Base-by-base conservation (phyloP, 2,797 vertebrate species). In the Anisognathus igniventris region DNA sequence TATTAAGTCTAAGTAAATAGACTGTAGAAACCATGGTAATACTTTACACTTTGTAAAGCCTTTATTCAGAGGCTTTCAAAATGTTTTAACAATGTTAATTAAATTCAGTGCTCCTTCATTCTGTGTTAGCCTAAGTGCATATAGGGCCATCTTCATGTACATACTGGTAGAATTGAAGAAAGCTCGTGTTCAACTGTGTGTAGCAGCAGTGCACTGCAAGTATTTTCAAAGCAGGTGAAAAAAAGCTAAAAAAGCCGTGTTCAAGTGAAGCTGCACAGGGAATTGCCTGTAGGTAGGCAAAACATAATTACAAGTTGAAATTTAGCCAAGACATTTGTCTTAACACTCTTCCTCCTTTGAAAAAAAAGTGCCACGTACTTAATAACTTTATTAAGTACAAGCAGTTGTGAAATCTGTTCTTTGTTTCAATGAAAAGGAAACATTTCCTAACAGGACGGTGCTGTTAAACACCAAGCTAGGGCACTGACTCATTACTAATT, bases 1-100 rank as follows among this genome's bases (percentile, higher is more conserved):
- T 88, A 92, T 94, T 96, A 96, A 96, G 76, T 86, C 87, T 94
- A 96, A 96, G 94, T 93, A 97, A 97, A 94, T 78, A 95, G 91
- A 94, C 85, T 78, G 76, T 89, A 92, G 78, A 81, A 94, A 93
- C 73, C 56, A 56, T 86, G 74, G 87, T 92, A 95, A 92, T 95
- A 77, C 91, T 95, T 96, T 91, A 80, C 89, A 88, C 73, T 95
- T 95, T 82, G 53, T 66, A 91, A 92, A 93, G 53, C 73, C 73
- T 93, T 92, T 92, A 56, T 91, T 91, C 79, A 77, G 87, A 86
- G 93, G 62, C 82, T 95, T 92, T 95, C 88, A 90, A 95, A 95
- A 76, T 93, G 92, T 90, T 96, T 95, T 96, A 95, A 94, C 91
- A 88, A 90, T 86, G 87, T 95, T 96, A 95, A 96, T 95, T 95